Evolutionary conservation across 1,140 invertebrate species (phyloP).

Genomic region (Gryllus bimaculatus): DNA sequence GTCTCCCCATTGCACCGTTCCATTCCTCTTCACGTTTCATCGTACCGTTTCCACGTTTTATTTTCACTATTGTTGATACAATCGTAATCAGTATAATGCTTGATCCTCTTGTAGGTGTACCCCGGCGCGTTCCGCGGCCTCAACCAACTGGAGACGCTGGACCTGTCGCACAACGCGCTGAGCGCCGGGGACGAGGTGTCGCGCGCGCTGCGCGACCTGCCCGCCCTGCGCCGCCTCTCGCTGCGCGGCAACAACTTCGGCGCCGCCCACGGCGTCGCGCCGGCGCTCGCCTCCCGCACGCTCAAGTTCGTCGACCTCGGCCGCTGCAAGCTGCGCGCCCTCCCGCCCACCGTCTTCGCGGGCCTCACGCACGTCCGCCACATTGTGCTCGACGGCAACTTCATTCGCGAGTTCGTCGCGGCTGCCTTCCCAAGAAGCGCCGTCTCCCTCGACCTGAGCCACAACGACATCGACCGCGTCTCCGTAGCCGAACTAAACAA

Average conservation of each 20-base stretch:
- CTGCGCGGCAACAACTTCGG: neutral
- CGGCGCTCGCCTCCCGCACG: neutral
- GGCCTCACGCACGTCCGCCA: neutral
- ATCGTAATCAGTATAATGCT: too few species aligned
- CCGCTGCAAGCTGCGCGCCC: neutral
- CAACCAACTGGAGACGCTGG: neutral
- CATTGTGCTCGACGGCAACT: neutral
- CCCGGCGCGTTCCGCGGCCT: neutral
- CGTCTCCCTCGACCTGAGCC: neutral
- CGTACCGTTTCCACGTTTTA: too few species aligned
- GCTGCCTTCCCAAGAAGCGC: neutral
- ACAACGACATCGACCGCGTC: neutral
- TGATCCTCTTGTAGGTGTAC: neutral
- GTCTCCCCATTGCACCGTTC: too few species aligned
- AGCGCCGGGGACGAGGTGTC: neutral
- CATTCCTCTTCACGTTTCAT: too few species aligned
- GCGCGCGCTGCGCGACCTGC: neutral
- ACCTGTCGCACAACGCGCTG: neutral
- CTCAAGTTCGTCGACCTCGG: neutral
- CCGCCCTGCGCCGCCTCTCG: neutral
- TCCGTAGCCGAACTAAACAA: neutral
- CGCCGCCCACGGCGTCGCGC: neutral
- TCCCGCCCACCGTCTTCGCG: neutral
- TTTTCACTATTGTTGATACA: too few species aligned
- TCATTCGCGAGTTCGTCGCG: neutral